Evolutionary conservation across 1,140 invertebrate species (phyloP), one percentile per base, ranked within the genome.

Genomic region (Drosophila lowei): DNA sequence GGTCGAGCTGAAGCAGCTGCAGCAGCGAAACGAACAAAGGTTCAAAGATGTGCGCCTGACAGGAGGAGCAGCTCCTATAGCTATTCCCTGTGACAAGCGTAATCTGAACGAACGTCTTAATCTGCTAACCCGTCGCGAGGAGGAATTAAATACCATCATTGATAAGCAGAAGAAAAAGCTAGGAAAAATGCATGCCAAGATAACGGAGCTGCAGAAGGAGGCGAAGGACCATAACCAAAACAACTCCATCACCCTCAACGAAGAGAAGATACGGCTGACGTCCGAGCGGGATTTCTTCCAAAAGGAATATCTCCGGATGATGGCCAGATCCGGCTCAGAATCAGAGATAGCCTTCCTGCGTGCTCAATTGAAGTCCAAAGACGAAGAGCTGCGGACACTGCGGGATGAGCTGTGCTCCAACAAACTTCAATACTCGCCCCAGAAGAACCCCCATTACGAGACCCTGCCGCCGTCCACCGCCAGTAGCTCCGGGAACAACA

Each of bases 231-330:
- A 72, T 2, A 44, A 56, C n/a, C 46, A 64, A 21, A 46, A 64
- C 0, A 23, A 7, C 60, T 42, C 44, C 1, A 56, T 50, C 13
- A 76, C 42, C 0, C 47, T 84, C n/a, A 85, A 91, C 18, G 90
- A 90, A 42, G 88, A 91, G 61, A 84, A 85, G 60, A 84, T 88
- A 6, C 71, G 84, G 21, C 44, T 91, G 0, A 67, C 76, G 9
- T 89, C 86, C 0, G 90, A 91, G 52, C 59, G 90, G 0, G 90
- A 91, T 25, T 91, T 91, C 55, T 91, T 90, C 23, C 89, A 91
- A 30, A 91, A 88, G 49, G 90, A 91, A 60, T 91, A 90, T n/a
- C 53, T 91, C 7, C 75, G 88, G 0, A 56, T 90, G 1, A 65
- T 91, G 18, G 47, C 58, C 18, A 91, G 90, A 61, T 59, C 72